A percentile compares a stretch with the other conserved stretches of the same genome.
These are phyloP conservation scores for Drosophila setosimentum DNA, from an alignment of 2,888 invertebrate genomes.

Conservation along the genomic window DNA sequence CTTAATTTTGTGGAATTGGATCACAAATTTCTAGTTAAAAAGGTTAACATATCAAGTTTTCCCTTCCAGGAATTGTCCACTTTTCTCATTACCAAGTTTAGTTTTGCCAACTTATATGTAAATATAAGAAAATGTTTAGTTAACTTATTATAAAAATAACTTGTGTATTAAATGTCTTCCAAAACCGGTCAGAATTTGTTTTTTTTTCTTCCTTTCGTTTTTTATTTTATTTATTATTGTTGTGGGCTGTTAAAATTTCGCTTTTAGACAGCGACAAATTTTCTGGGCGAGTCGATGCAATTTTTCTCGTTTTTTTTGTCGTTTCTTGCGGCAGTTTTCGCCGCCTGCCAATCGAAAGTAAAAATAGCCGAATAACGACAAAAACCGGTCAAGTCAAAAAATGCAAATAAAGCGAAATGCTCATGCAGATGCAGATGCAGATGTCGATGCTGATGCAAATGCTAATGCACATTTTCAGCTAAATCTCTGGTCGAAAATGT, in stretches of 20 bases:
- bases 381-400: slow-evolving; percentile 53
- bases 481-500: slow-evolving; percentile 5
- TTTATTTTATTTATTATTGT: slow-evolving; percentile 12
- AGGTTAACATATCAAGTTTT: not conserved
- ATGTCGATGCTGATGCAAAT: slow-evolving; percentile 7
- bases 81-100: not conserved
- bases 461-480: slow-evolving; percentile 7
- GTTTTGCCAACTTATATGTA: not conserved
- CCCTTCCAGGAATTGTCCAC: not conserved
- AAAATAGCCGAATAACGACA: slow-evolving; percentile 52
- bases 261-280: slow-evolving; percentile 57
- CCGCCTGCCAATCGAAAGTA: slow-evolving; percentile 63
- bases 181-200: slow-evolving; percentile 61
- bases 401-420: slow-evolving; percentile 16
- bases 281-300: slow-evolving; percentile 21
- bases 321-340: slow-evolving; percentile 37
- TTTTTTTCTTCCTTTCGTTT: slow-evolving; percentile 15
- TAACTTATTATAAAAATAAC: not conserved
- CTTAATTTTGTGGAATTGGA: not conserved
- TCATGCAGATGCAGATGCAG: slow-evolving; percentile 1
- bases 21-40: not conserved
- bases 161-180: not conserved
- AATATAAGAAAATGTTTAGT: not conserved
- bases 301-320: slow-evolving; percentile 32
- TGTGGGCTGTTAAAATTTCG: slow-evolving; percentile 57